Evolutionary conservation across 2,797 vertebrate species (phyloP).

Genomic region (Cygnus olor): DNA sequence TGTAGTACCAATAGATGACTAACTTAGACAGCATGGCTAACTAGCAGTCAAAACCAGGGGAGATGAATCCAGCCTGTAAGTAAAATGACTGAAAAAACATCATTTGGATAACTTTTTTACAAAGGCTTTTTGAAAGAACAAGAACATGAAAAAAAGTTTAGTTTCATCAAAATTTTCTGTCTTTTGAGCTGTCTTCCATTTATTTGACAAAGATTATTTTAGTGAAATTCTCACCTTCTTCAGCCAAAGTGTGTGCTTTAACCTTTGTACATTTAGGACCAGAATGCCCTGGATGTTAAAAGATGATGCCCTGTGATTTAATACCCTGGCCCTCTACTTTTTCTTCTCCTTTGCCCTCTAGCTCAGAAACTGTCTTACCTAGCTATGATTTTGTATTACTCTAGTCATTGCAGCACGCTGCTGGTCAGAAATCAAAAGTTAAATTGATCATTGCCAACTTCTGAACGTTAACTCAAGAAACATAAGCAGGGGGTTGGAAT

Average conservation of each 20-base stretch:
- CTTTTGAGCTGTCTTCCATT: background rate
- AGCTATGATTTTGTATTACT: background rate
- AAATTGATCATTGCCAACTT: background rate
- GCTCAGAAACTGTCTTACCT: background rate
- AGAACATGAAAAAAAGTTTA: background rate
- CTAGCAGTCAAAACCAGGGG: background rate
- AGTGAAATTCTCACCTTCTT: background rate
- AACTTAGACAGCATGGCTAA: background rate
- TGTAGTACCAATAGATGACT: background rate
- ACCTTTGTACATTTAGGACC: background rate
- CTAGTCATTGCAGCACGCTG: background rate
- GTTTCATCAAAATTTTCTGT: background rate
- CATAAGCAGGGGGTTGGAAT: too few relatives aligned
- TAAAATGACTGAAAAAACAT: background rate
- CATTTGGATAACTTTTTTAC: background rate
- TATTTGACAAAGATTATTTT: background rate
- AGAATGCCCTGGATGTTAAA: background rate
- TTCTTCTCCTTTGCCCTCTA: background rate
- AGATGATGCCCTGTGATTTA: background rate
- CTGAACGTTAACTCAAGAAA: background rate
- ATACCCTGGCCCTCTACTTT: background rate
- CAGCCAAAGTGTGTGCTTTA: background rate
- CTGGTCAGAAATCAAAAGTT: background rate
- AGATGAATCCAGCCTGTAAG: background rate
- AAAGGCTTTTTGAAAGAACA: background rate